These are phyloP conservation scores for Pseudorectes ferrugineus DNA, from an alignment of 2,113 vertebrate genomes.

Conservation along the genomic window DNA sequence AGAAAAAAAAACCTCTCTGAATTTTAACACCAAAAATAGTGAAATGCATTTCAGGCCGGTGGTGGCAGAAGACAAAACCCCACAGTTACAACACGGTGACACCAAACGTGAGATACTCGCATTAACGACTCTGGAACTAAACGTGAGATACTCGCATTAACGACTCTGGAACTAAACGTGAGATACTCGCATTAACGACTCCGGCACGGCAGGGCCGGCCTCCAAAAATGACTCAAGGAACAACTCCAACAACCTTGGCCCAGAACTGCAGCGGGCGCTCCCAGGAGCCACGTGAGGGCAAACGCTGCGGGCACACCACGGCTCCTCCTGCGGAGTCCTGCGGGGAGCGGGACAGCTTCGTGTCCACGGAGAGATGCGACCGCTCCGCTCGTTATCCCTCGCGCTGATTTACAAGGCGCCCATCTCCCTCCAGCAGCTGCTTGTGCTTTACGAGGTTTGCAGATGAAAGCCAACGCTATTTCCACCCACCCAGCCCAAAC, in stretches of 20 bases:
- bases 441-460: not conserved
- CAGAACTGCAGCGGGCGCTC: not conserved
- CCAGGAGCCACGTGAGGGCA: not conserved
- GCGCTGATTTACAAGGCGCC: not conserved
- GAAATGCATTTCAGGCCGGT: not conserved
- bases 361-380: rapidly evolving
- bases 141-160: rapidly evolving
- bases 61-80: not conserved
- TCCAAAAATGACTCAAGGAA: not conserved
- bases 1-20: not conserved
- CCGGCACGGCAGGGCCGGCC: rapidly evolving
- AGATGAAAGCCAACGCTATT: constrained; percentile 21
- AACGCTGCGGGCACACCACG: not conserved
- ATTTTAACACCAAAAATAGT: constrained; percentile 16
- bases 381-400: not conserved
- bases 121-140: not conserved
- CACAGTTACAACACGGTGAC: not conserved
- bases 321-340: not conserved
- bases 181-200: rapidly evolving
- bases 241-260: not conserved
- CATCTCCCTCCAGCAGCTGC: constrained; percentile 21
- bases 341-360: rapidly evolving
- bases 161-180: not conserved
- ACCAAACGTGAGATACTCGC: rapidly evolving
- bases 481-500: not conserved